Conservation (phyloP, 2,888 invertebrate species). For the Lottia gigantea region DNA sequence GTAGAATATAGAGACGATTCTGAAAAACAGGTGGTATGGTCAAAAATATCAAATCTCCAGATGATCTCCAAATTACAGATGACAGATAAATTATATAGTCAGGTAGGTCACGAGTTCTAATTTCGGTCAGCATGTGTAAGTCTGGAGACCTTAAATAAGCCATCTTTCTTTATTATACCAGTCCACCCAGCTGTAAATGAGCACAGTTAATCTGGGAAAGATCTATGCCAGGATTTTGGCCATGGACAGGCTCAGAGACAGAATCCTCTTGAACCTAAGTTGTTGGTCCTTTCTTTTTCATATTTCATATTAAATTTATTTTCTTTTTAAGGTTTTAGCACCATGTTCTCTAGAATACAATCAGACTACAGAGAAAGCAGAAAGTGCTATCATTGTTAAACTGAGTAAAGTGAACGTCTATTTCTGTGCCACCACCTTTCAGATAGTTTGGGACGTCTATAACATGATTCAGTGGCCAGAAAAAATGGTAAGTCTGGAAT, state of each 20-base stretch:
- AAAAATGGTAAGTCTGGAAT: constrained; percentile 23
- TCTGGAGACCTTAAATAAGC: too few relatives aligned
- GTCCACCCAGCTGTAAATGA: too few relatives aligned
- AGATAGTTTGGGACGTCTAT: constrained; percentile 75
- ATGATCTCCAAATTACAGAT: constrained; percentile 74
- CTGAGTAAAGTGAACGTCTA: constrained; percentile 79
- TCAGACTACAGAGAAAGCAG: constrained; percentile 73
- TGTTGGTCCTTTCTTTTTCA: not conserved
- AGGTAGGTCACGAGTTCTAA: constrained; percentile 30
- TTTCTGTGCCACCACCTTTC: constrained; percentile 79
- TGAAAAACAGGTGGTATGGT: constrained; percentile 42
- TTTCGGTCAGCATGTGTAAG: too few relatives aligned
- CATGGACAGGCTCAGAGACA: too few relatives aligned
- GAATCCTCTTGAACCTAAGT: too few relatives aligned
- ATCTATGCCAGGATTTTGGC: too few relatives aligned
- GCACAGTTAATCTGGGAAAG: too few relatives aligned
- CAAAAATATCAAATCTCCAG: constrained; percentile 75
- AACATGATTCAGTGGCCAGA: constrained; percentile 34
- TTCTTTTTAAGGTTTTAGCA: constrained; percentile 58
- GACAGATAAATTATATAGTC: constrained; percentile 27
- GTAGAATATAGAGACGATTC: constrained; percentile 47
- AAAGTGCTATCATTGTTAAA: constrained; percentile 75
- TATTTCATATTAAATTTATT: not conserved
- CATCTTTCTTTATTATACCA: too few relatives aligned
- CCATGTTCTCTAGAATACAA: constrained; percentile 66